Conservation (phyloP, 2,888 invertebrate species). For the Polydrusus pterygomalis region DNA sequence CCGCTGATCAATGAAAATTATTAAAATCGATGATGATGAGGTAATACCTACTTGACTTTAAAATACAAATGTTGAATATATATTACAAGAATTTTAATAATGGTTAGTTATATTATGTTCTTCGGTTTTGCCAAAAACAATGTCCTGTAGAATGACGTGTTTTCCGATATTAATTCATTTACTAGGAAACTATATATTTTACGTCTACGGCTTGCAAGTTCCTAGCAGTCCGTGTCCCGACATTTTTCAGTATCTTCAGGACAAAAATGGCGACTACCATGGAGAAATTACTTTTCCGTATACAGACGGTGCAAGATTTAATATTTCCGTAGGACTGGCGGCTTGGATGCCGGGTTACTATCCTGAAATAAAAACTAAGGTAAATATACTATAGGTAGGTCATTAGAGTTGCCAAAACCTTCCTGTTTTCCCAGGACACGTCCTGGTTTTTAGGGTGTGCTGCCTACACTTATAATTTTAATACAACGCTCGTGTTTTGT, state of each 20-base stretch:
- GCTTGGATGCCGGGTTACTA: conserved; percentile 6
- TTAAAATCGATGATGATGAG: neutral
- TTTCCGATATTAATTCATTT: neutral
- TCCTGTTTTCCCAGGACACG: too few species aligned
- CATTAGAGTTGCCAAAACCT: too few species aligned
- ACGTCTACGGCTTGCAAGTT: neutral
- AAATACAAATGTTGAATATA: neutral
- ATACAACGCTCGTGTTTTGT: too few species aligned
- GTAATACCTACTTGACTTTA: neutral
- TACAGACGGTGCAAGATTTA: neutral
- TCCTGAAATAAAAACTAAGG: neutral
- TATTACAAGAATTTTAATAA: neutral
- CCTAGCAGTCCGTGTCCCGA: neutral
- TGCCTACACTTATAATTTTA: too few species aligned
- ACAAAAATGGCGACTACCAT: neutral
- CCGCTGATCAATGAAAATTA: neutral
- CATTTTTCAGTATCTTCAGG: neutral
- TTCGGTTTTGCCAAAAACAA: neutral
- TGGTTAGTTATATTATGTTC: neutral
- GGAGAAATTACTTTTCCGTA: neutral
- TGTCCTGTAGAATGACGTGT: neutral
- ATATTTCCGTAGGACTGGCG: neutral
- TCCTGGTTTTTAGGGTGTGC: too few species aligned
- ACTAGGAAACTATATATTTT: neutral
- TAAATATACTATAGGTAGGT: too few species aligned